A percentile compares a stretch with the other conserved stretches of the same genome.
phyloP scores from a whole-genome alignment of 2,113 vertebrate species.

The Ondatra zibethicus region DNA sequence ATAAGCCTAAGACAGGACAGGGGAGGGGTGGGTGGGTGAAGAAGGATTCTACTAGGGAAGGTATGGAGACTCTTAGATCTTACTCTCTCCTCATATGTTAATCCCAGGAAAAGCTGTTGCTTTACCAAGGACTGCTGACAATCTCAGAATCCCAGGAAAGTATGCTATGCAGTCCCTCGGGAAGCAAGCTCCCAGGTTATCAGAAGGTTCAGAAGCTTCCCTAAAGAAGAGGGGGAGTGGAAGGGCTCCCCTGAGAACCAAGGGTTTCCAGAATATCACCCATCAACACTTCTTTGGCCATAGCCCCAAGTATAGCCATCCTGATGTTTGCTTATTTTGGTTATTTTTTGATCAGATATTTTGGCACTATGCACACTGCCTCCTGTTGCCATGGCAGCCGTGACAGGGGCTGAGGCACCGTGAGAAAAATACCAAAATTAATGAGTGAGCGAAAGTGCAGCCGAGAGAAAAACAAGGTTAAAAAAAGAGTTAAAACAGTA shows the following conservation, averaged over 20 bases:
- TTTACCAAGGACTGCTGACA: neutral
- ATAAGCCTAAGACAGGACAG: neutral
- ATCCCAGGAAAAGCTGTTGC: slow-evolving; percentile 22
- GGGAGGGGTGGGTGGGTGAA: neutral
- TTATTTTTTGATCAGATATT: slow-evolving; percentile 93
- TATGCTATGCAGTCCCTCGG: neutral
- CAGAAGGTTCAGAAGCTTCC: slow-evolving; percentile 59
- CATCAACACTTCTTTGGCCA: slow-evolving; percentile 30
- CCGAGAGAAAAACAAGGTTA: slow-evolving; percentile 89
- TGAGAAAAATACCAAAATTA: slow-evolving; percentile 94
- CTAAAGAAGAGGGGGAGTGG: neutral
- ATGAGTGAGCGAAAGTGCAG: slow-evolving; percentile 90
- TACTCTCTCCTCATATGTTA: neutral
- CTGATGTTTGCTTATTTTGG: slow-evolving; percentile 90
- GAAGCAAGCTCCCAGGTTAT: slow-evolving; percentile 56
- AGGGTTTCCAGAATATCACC: slow-evolving; percentile 60
- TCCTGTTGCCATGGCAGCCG: slow-evolving; percentile 91
- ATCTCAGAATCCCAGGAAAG: slow-evolving; percentile 47
- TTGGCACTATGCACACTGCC: slow-evolving; percentile 89
- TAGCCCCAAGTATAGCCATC: slow-evolving; percentile 49
- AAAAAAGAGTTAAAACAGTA: slow-evolving; percentile 90
- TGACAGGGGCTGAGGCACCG: slow-evolving; percentile 92
- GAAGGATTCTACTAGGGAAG: neutral
- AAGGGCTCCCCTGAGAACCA: slow-evolving; percentile 32
- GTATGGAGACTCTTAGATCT: neutral